Percentiles rank a stretch among this genome's conserved stretches.
phyloP scores from a whole-genome alignment of 2,888 invertebrate genomes.

The Endomychus coccineus region DNA sequence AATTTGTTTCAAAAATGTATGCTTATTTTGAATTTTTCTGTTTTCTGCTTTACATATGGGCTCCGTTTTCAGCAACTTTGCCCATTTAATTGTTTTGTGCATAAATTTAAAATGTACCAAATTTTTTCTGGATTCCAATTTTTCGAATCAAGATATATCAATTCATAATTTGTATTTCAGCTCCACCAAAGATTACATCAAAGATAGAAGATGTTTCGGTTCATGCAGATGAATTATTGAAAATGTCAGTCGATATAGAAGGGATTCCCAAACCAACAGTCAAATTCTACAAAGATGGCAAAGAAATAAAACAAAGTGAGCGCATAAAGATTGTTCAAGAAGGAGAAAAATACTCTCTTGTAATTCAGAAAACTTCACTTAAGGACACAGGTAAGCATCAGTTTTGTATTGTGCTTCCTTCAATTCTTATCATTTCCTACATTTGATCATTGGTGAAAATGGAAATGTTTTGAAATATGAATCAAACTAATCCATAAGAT shows the following conservation, averaged over 20 bases:
- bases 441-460: background rate
- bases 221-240: conserved; percentile 63
- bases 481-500: background rate
- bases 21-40: no score
- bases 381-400: conserved; percentile 59
- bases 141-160: no score
- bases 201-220: conserved; percentile 71
- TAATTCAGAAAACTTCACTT: conserved; percentile 62
- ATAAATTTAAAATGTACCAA: no score
- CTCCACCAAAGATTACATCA: conserved; percentile 77
- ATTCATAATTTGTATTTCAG: conserved; percentile 39
- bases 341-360: conserved; percentile 60
- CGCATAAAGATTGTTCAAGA: conserved; percentile 66
- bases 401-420: background rate
- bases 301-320: conserved; percentile 64
- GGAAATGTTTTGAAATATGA: background rate
- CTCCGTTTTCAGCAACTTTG: no score
- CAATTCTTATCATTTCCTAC: background rate
- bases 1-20: no score
- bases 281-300: conserved; percentile 83
- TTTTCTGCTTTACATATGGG: no score
- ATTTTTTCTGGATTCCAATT: no score
- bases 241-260: conserved; percentile 75
- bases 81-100: no score
- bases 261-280: conserved; percentile 76